Conservation (phyloP, 2,797 vertebrate species). For the Tragopan temminckii region DNA sequence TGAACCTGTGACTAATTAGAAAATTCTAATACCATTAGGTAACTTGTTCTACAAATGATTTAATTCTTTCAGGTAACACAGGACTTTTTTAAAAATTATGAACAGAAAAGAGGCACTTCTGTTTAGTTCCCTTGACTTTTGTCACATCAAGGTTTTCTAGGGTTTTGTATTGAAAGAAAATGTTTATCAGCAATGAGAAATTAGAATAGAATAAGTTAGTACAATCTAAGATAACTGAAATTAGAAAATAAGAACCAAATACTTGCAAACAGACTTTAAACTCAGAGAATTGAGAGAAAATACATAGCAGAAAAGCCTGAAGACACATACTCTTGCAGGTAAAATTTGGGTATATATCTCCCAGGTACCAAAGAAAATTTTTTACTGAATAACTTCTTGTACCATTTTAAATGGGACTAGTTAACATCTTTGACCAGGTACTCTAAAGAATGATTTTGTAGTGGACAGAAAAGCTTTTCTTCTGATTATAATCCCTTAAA, state of each 20-base stretch:
- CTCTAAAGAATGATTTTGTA: neutral
- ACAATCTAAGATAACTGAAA: neutral
- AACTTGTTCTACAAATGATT: conserved; percentile 74
- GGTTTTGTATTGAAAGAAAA: neutral
- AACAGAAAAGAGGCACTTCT: neutral
- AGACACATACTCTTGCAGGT: neutral
- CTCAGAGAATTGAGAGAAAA: neutral
- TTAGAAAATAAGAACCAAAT: neutral
- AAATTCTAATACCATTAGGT: conserved; percentile 56
- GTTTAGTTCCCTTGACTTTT: neutral
- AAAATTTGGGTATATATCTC: neutral
- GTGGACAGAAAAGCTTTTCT: neutral
- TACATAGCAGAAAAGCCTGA: neutral
- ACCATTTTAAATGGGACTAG: neutral
- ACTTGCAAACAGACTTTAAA: neutral
- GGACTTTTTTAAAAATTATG: neutral
- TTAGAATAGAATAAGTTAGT: neutral
- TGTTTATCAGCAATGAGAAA: neutral
- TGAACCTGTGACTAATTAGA: conserved; percentile 73
- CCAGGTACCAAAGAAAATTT: neutral
- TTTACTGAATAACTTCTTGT: conserved; percentile 1
- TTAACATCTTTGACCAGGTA: neutral
- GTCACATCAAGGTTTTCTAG: neutral
- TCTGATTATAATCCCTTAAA: neutral
- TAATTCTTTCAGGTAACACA: conserved; percentile 62